Evolutionary conservation across 2,113 vertebrate species (phyloP), one percentile per base, ranked within the genome.

Genomic region (Bos javanicus): DNA sequence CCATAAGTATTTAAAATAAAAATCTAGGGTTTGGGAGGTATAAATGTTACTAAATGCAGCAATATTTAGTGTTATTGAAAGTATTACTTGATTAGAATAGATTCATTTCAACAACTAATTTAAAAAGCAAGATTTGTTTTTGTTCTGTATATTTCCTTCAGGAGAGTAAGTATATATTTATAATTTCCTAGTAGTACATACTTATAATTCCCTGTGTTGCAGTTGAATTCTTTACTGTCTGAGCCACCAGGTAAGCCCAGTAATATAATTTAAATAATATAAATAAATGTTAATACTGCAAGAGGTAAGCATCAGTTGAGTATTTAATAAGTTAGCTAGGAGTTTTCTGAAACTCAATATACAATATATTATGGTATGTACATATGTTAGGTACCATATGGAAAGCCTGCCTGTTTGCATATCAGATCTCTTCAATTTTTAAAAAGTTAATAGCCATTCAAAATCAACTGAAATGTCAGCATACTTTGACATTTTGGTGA

Each of bases 401-500:
- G 71, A 94, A 92, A 95, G 82, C 13, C n/a, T 36, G n/a, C 21
- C 28, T 78, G 8, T 88, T 92, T 92, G 64, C 52, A 60, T 96
- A 54, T 78, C 3, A 81, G 62, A 85, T 6, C 14, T 48, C 43
- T 93, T 95, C 36, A 46, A 39, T 86, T 85, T 82, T 36, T 81
- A 15, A 90, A 83, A 33, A 52, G 87, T 92, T 71, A 97, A 91
- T 76, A 81, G 43, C 25, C 67, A 59, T 94, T 97, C 82, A 86
- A 89, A 94, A 86, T n/a, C 36, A 94, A 74, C 91, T 71, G 54
- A 98, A 98, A 97, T 97, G 96, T 97, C 97, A 97, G 96, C 56
- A 74, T 19, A 28, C 93, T 98, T 95, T 98, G 97, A 96, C 97
- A 98, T 98, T 98, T 97, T 89, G 94, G 96, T 94, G 93, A 96